These are phyloP conservation scores for Eidolon helvum DNA, from an alignment of 2,113 vertebrate genomes.

Conservation along the genomic window DNA sequence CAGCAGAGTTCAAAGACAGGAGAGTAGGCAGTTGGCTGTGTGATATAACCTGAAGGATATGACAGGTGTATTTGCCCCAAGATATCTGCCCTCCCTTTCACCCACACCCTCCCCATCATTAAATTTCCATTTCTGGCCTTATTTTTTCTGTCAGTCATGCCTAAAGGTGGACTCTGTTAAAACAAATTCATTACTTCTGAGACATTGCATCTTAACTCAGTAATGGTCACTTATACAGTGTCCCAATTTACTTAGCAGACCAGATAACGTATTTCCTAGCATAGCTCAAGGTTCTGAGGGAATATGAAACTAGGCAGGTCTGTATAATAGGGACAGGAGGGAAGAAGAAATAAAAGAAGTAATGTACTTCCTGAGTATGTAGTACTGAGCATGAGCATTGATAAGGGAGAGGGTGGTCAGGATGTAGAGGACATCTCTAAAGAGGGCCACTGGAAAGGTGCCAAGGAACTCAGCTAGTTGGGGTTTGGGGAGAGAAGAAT, in stretches of 20 bases:
- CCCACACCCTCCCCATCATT: neutral
- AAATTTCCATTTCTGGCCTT: neutral
- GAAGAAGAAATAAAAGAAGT: neutral
- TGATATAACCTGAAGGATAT: neutral
- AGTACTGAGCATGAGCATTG: neutral
- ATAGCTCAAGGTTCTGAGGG: neutral
- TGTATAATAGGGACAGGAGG: neutral
- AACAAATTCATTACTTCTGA: neutral
- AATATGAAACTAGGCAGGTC: neutral
- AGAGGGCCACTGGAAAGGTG: neutral
- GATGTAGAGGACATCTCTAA: neutral
- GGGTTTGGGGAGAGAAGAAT: rapidly evolving
- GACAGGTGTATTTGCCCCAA: neutral
- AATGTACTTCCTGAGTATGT: neutral
- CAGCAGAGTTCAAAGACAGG: neutral
- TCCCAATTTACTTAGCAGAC: neutral
- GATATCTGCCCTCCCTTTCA: neutral
- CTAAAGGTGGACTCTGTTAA: neutral
- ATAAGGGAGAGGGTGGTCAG: neutral
- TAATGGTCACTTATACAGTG: neutral
- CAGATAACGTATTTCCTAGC: neutral
- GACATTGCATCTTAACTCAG: neutral
- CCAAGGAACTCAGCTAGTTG: neutral
- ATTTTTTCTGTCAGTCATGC: neutral
- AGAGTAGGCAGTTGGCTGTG: neutral